Evolutionary conservation across 2,113 vertebrate genomes (phyloP), one percentile per base, ranked within the genome.

Genomic region (Pitta sordida): DNA sequence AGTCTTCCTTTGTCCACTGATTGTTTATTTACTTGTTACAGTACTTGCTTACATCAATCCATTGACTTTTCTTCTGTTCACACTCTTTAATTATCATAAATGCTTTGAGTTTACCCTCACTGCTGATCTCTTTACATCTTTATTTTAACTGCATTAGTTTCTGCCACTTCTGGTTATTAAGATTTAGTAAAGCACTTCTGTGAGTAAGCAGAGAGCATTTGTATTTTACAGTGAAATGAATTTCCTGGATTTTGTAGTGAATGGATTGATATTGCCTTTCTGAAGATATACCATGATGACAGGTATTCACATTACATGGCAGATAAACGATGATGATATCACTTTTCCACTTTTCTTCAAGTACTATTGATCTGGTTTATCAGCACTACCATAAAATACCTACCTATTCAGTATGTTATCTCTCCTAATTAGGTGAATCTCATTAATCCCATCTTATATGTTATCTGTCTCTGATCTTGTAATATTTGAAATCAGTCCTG

Each of bases 291-390:
- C 71, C 43, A 90, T 41, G 55, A 74, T 88, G 86, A 91, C 86
- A 91, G 59, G 55, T 86, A 90, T 79, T 93, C 95, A 80, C 24
- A 56, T 95, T 96, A 94, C 87, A 83, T 73, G 63, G 69, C 73
- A 95, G 92, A 86, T 81, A 93, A 89, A 96, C 0, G 8, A 86
- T 95, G 91, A 68, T 87, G 64, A 86, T 90, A 92, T 37, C 53
- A 79, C 74, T 83, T 96, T 95, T 96, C 86, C 83, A 90, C 81
- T 96, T 95, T 96, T 68, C 85, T 96, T 52, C 64, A 65, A 94
- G 49, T 85, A 86, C 60, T 95, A 69, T 89, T 94, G 90, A 95
- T 96, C 86, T 93, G 89, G 49, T 90, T 95, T 94, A 96, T 96
- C 91, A 94, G 67, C 55, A 43, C 48, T 82, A 77, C 64, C 64